These are phyloP conservation scores for Hycleus cichorii DNA, from an alignment of 1,140 invertebrate genomes.

Conservation along the genomic window DNA sequence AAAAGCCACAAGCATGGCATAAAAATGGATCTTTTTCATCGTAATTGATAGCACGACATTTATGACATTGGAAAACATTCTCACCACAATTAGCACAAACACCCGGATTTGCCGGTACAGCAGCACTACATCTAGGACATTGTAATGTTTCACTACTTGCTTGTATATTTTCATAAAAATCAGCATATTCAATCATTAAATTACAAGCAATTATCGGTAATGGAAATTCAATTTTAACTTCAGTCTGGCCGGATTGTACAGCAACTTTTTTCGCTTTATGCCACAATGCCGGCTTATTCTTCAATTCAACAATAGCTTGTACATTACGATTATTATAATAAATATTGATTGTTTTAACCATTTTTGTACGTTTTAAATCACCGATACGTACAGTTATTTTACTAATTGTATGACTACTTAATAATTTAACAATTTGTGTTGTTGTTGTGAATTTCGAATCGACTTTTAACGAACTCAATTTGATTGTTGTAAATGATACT, in stretches of 20 bases:
- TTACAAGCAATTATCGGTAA: conserved; percentile 96
- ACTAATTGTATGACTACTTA: conserved; percentile 90
- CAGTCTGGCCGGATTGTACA: conserved; percentile 84
- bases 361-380: conserved; percentile 93
- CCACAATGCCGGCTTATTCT: conserved; percentile 93
- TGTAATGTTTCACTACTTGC: conserved; percentile 82
- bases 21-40: conserved; percentile 99
- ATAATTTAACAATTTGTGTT: conserved; percentile 93
- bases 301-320: conserved; percentile 93
- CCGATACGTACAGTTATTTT: conserved; percentile 88
- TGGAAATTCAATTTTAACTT: conserved; percentile 93
- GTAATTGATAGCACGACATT: conserved; percentile 97
- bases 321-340: conserved; percentile 96
- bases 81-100: conserved; percentile 97
- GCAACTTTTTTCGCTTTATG: conserved; percentile 91
- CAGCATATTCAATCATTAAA: conserved; percentile 97
- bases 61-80: conserved; percentile 98
- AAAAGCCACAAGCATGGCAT: conserved; percentile 97
- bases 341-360: conserved; percentile 93
- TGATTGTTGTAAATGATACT: conserved; percentile 84
- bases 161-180: conserved; percentile 90
- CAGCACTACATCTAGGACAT: conserved; percentile 92
- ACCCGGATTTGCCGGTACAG: conserved; percentile 93
- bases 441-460: conserved; percentile 98
- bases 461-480: conserved; percentile 88